phyloP scores from a whole-genome alignment of 2,113 vertebrate species.

The Cynopterus brachyotis region DNA sequence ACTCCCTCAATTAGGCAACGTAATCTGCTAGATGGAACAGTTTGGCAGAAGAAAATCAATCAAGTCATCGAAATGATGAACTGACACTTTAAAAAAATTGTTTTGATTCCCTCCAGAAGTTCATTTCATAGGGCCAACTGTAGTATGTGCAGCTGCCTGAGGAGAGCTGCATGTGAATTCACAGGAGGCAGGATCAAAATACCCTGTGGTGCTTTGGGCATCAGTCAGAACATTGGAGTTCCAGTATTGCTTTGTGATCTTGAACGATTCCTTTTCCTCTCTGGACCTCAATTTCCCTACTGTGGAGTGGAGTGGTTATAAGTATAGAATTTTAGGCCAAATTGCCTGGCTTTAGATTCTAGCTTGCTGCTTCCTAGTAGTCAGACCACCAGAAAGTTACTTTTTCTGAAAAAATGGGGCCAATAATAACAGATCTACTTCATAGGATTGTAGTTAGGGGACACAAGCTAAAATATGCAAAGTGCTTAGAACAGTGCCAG shows the following conservation, averaged over 20 bases:
- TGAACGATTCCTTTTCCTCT: neutral
- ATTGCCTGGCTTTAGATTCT: neutral
- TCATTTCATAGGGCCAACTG: neutral
- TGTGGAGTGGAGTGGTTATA: neutral
- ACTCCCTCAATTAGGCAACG: neutral
- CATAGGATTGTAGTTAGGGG: neutral
- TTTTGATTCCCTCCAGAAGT: neutral
- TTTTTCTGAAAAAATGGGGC: neutral
- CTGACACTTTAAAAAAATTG: neutral
- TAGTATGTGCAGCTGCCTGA: fast-evolving
- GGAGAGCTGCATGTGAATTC: neutral
- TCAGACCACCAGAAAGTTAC: neutral
- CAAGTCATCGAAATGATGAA: neutral
- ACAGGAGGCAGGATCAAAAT: neutral
- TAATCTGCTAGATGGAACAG: neutral
- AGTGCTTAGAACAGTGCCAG: neutral
- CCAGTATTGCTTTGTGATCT: neutral
- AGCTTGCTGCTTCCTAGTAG: neutral
- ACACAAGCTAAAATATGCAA: neutral
- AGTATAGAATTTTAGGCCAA: neutral
- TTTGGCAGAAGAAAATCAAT: neutral
- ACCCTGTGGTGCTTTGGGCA: neutral
- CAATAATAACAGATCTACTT: neutral
- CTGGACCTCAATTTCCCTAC: neutral
- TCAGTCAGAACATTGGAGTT: neutral